phyloP scores from a whole-genome alignment of 1,140 invertebrate genomes.

The Drosophila ercepeae region DNA sequence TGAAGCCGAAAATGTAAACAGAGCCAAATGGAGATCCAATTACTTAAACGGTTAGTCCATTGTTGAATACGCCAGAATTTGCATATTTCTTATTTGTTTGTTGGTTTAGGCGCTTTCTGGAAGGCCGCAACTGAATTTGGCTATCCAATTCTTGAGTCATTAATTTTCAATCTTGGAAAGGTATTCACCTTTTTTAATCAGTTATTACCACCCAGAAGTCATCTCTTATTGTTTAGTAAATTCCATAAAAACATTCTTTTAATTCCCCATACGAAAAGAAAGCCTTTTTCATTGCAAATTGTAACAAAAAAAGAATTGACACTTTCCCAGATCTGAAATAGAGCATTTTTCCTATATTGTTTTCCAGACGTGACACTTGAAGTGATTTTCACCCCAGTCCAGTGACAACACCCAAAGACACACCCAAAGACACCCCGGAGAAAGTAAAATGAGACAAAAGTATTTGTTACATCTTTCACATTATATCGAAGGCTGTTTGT shows the following conservation, averaged over 20 bases:
- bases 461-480: constrained; percentile 45
- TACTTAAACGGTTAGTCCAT: constrained; percentile 83
- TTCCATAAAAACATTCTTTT: constrained; percentile 1
- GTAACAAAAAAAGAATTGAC: constrained; percentile 21
- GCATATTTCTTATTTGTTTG: constrained; percentile 59
- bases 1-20: constrained; percentile 69
- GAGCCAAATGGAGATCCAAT: constrained; percentile 82
- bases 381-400: constrained; percentile 22
- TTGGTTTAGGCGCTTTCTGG: constrained; percentile 41
- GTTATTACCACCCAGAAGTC: not conserved
- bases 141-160: not conserved
- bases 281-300: constrained; percentile 9
- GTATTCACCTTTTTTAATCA: not conserved
- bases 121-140: constrained; percentile 30
- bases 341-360: constrained; percentile 19
- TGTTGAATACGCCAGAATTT: constrained; percentile 77
- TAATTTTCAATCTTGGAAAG: not conserved
- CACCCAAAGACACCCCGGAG: constrained; percentile 16
- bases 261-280: not conserved
- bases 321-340: constrained; percentile 23
- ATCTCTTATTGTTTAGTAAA: not conserved
- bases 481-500: constrained; percentile 39
- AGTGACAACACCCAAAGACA: constrained; percentile 20
- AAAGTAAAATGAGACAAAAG: constrained; percentile 48
- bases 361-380: constrained; percentile 35